Evolutionary conservation across 2,888 invertebrate genomes (phyloP).

Genomic region (Parnassius smintheus): DNA sequence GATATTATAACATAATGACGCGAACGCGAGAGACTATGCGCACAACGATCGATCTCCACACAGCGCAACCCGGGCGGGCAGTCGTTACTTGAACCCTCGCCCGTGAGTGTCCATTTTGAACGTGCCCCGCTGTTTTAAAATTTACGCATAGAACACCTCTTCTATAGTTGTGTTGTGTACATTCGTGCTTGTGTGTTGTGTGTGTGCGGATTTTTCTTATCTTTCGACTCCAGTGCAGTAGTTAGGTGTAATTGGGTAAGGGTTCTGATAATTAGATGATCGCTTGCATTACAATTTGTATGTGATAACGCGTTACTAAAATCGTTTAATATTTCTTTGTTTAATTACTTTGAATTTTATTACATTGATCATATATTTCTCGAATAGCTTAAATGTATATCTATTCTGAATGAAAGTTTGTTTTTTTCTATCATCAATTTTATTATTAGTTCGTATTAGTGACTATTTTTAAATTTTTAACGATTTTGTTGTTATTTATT

Average conservation of each 20-base stretch:
- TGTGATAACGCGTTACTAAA: not conserved
- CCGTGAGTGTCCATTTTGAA: constrained; percentile 34
- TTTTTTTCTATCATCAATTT: too few relatives aligned
- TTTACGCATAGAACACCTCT: constrained; percentile 61
- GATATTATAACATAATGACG: constrained; percentile 74
- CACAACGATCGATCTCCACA: constrained; percentile 65
- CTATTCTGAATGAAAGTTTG: too few relatives aligned
- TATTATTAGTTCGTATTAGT: too few relatives aligned
- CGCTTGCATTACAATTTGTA: constrained; percentile 3
- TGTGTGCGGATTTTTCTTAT: constrained; percentile 19
- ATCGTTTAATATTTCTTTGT: constrained; percentile 17
- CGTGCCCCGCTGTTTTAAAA: constrained; percentile 49
- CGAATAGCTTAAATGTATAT: too few relatives aligned
- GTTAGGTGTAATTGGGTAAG: constrained; percentile 22
- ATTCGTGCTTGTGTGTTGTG: constrained; percentile 22
- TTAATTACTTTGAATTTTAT: not conserved
- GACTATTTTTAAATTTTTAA: too few relatives aligned
- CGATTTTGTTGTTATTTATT: too few relatives aligned
- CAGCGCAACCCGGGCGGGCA: constrained; percentile 68
- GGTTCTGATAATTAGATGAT: constrained; percentile 1
- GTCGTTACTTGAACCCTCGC: constrained; percentile 47
- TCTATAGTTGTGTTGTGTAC: constrained; percentile 25
- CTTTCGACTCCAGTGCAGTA: constrained; percentile 9
- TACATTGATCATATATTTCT: too few relatives aligned
- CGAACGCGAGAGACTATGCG: constrained; percentile 62